These are phyloP conservation scores for Neolamprologus caudopunctatus DNA, from an alignment of 2,113 vertebrate species.

Conservation along the genomic window DNA sequence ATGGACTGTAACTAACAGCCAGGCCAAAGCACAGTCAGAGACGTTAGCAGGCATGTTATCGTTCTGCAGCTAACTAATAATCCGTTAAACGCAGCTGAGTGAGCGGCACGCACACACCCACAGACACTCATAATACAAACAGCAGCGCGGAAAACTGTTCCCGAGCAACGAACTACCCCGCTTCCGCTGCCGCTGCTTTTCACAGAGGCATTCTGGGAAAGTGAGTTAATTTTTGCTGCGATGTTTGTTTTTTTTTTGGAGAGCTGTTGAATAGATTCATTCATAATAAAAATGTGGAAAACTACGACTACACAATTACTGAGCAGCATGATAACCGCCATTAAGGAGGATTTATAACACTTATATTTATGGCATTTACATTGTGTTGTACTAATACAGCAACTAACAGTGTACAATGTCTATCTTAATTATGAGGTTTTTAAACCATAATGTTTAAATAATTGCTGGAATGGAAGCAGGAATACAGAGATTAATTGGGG, in stretches of 20 bases:
- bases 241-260: too few relatives aligned
- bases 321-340: background rate
- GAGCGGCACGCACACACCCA: background rate
- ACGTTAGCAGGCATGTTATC: background rate
- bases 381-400: background rate
- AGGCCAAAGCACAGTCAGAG: background rate
- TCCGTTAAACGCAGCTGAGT: background rate
- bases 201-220: slow-evolving; percentile 44
- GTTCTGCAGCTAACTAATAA: background rate
- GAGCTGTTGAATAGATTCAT: background rate
- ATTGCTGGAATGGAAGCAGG: background rate
- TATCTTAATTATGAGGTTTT: background rate
- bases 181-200: slow-evolving; percentile 13
- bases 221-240: background rate
- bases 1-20: background rate
- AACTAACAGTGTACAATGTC: background rate
- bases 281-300: background rate
- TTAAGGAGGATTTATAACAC: background rate
- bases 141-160: slow-evolving; percentile 33
- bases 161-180: slow-evolving; percentile 46
- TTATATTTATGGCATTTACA: background rate
- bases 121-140: background rate
- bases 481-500: background rate
- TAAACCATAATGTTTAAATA: background rate
- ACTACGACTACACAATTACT: background rate